A percentile compares a stretch with the other conserved stretches of the same genome.
Evolutionary conservation across 2,797 vertebrate species (phyloP).

Genomic region (Pyrocephalus nanus): DNA sequence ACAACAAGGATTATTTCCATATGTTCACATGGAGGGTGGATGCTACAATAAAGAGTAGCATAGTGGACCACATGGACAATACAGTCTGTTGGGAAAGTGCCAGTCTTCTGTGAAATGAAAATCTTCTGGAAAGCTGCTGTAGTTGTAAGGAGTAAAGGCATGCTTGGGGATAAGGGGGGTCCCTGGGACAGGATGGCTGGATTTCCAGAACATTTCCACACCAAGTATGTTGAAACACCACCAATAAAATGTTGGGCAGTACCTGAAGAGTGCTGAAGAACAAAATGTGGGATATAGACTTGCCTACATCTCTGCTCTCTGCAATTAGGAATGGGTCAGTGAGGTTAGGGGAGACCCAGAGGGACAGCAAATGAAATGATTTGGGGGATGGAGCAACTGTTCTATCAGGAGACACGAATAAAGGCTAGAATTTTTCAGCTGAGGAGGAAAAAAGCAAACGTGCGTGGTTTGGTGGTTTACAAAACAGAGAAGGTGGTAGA

Average conservation of each 20-base stretch:
- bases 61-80: not conserved
- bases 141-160: not conserved
- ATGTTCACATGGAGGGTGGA: not conserved
- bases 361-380: not conserved
- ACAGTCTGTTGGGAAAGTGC: not conserved
- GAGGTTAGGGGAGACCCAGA: not conserved
- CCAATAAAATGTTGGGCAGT: not conserved
- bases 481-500: not conserved
- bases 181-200: not conserved
- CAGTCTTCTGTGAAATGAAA: not conserved
- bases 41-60: not conserved
- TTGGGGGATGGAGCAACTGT: not conserved
- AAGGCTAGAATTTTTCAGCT: not conserved
- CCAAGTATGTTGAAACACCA: not conserved
- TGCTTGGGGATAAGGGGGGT: not conserved
- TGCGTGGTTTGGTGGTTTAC: not conserved
- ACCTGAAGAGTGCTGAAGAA: not conserved
- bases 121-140: not conserved
- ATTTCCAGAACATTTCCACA: not conserved
- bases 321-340: not conserved
- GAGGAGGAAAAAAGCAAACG: not conserved
- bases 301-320: not conserved
- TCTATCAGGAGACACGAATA: not conserved
- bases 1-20: not conserved
- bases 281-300: not conserved